Evolutionary conservation across 2,888 invertebrate genomes (phyloP), one percentile per base, ranked within the genome.

Genomic region (Andrena bicolor): DNA sequence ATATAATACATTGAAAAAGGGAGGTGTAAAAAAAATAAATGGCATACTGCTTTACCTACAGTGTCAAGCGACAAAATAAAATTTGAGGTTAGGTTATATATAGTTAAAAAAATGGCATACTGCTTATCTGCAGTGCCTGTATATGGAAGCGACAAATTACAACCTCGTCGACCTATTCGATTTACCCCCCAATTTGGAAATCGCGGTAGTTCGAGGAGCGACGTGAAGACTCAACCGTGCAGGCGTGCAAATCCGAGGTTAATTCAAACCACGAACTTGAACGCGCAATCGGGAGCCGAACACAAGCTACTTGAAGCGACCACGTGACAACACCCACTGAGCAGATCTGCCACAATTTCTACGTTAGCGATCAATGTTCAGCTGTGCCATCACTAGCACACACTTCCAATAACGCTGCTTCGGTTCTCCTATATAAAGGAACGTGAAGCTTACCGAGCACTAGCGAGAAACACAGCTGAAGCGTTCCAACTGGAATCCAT

Each of bases 271-370:
- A 84, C 86, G 89, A 88, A 91, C 81, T 91, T 92, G 91, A 91
- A 92, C 90, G 92, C 92, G 94, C 95, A 95, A 94, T 94, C 95
- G 95, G 94, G 94, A 94, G 94, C 92, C 94, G 93, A 94, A 94
- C 94, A 94, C 95, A 93, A 95, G 95, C 95, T 95, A 94, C 95
- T 95, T 95, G 94, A 94, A 95, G 94, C 95, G 95, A 95, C 95
- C 95, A 94, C 94, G 95, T 95, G 95, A 95, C 95, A 95, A 95
- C 95, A 95, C 95, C 94, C 94, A 95, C 95, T 95, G 95, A 95
- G 95, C 95, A 95, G 95, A 95, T 95, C 95, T 94, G 95, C 95
- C 94, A 94, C 94, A 60, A 90, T 92, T 91, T 91, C 91, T 92
- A 92, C 93, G 92, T 92, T 94, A 94, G 95, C 95, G 95, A 95